Conservation (phyloP, 2,113 vertebrate genomes). For the Prinia subflava region DNA sequence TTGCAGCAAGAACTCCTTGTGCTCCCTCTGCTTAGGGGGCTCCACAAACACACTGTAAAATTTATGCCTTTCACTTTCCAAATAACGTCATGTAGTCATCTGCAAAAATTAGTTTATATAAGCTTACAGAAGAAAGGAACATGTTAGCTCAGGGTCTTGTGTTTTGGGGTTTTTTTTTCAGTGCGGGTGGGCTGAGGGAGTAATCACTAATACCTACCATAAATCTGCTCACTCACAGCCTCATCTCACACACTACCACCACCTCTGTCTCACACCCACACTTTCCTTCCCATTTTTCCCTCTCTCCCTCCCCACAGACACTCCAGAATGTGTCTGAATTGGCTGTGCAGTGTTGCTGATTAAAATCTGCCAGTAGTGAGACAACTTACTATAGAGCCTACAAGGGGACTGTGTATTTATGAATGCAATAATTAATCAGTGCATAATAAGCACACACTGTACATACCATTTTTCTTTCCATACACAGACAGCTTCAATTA, state of each 20-base stretch:
- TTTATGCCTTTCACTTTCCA: slow-evolving; percentile 23
- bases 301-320: background rate
- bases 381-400: background rate
- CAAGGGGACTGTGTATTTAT: background rate
- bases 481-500: background rate
- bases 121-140: background rate
- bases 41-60: background rate
- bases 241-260: background rate
- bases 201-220: background rate
- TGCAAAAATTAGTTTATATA: slow-evolving; percentile 4
- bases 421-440: slow-evolving; percentile 7
- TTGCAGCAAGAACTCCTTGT: background rate
- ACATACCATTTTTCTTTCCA: background rate
- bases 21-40: background rate
- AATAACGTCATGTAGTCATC: background rate
- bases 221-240: background rate
- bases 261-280: too few relatives aligned
- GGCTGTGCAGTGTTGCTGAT: background rate
- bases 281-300: background rate
- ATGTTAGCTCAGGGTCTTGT: background rate
- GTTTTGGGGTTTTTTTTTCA: rapidly evolving
- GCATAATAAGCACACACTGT: background rate
- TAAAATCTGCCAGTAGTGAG: background rate
- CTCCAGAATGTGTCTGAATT: rapidly evolving
- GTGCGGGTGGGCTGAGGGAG: background rate